These are phyloP conservation scores for Burhinus oedicnemus DNA, from an alignment of 2,113 vertebrate species.

Conservation along the genomic window DNA sequence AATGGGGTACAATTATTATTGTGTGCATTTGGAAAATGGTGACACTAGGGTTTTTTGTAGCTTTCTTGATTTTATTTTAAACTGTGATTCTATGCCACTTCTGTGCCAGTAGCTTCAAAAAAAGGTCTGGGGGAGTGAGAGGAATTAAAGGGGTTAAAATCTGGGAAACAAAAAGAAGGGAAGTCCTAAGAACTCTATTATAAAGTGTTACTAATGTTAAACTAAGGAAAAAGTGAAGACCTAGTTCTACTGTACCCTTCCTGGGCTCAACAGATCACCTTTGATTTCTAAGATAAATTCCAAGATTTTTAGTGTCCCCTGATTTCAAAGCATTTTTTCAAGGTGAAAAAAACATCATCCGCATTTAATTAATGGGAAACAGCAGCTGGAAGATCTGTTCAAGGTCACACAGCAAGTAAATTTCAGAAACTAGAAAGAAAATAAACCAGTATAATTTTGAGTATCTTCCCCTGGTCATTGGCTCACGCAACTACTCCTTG, in stretches of 20 bases:
- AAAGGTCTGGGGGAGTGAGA: neutral
- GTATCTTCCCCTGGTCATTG: neutral
- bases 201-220: neutral
- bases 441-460: neutral
- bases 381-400: neutral
- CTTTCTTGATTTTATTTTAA: neutral
- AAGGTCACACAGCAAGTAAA: neutral
- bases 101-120: neutral
- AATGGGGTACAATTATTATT: neutral
- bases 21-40: neutral
- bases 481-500: neutral
- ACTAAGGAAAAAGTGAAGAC: neutral
- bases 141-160: neutral
- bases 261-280: neutral
- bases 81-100: neutral
- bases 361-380: neutral
- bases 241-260: neutral
- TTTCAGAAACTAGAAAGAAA: neutral
- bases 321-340: neutral
- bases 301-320: neutral
- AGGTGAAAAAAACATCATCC: neutral
- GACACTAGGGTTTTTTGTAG: neutral
- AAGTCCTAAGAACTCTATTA: neutral
- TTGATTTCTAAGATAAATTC: neutral
- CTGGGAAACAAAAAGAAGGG: neutral